These are phyloP conservation scores for Sus scrofa DNA, from an alignment of 2,113 vertebrate genomes.

Conservation along the genomic window T2T-Sscrofa CM000827.6:89334501-89335000, in stretches of 20 bases:
- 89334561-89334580: constrained; percentile 67
- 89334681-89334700: constrained; percentile 9
- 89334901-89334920: constrained; percentile 23
- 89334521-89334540: constrained; percentile 70
- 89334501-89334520: constrained; percentile 63
- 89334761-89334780: neutral
- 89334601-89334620: constrained; percentile 76
- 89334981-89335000: neutral
- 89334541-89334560: constrained; percentile 63
- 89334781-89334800: constrained; percentile 2
- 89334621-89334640: constrained; percentile 64
- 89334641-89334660: constrained; percentile 54
- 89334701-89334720: neutral
- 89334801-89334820: neutral
- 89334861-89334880: constrained; percentile 55
- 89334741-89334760: neutral
- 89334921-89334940: constrained; percentile 29
- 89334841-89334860: constrained; percentile 57
- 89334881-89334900: constrained; percentile 48
- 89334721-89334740: neutral
- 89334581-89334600: constrained; percentile 50
- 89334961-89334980: constrained; percentile 53
- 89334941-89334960: neutral
- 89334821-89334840: constrained; percentile 44
- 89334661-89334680: constrained; percentile 1